Conservation (phyloP, 2,888 invertebrate species). For the Drosophila paramelanica region DNA sequence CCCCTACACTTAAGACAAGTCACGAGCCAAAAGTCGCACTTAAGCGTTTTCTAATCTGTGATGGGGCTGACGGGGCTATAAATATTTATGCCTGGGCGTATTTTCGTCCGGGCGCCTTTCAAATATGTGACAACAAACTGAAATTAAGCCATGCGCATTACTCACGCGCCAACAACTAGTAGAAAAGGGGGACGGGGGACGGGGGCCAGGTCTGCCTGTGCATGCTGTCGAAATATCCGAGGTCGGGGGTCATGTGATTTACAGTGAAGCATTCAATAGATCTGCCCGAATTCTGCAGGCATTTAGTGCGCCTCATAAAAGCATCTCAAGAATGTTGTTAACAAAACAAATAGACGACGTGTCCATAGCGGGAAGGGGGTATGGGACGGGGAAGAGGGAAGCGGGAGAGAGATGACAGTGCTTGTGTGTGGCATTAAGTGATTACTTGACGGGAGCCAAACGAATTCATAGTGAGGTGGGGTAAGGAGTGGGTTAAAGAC, state of each 20-base stretch:
- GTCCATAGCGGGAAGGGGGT: slow-evolving; percentile 3
- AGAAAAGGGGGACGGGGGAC: slow-evolving; percentile 7
- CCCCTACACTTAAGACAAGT: slow-evolving; percentile 77
- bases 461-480: background rate
- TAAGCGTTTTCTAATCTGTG: slow-evolving; percentile 79
- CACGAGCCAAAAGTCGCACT: slow-evolving; percentile 82
- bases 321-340: slow-evolving; percentile 78
- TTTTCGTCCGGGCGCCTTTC: slow-evolving; percentile 44
- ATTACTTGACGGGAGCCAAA: slow-evolving; percentile 44
- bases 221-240: background rate
- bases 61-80: slow-evolving; percentile 65
- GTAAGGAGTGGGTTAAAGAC: slow-evolving; percentile 34
- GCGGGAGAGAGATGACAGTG: slow-evolving; percentile 6
- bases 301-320: slow-evolving; percentile 74
- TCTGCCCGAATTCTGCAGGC: slow-evolving; percentile 43
- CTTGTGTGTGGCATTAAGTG: slow-evolving; percentile 64
- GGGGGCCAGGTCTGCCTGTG: slow-evolving; percentile 4
- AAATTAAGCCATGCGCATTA: slow-evolving; percentile 77
- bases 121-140: slow-evolving; percentile 77
- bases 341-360: slow-evolving; percentile 70
- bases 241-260: slow-evolving; percentile 68
- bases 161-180: slow-evolving; percentile 61
- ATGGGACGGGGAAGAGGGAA: background rate
- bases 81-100: slow-evolving; percentile 64
- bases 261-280: slow-evolving; percentile 38